Evolutionary conservation across 2,888 invertebrate genomes (phyloP).

Genomic region (Iselma pallidipennis): DNA sequence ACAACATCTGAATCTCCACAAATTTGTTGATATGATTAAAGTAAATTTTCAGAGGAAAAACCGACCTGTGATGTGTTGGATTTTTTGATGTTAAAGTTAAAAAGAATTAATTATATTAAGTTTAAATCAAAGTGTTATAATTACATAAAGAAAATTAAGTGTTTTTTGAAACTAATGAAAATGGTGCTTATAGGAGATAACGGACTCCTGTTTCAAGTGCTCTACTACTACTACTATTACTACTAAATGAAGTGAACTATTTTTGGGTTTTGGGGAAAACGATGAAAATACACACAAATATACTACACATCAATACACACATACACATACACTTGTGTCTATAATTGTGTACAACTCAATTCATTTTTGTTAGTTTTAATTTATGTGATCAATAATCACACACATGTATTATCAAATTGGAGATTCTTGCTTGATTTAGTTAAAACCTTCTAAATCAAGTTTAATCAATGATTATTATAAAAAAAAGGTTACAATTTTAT

Average conservation of each 20-base stretch:
- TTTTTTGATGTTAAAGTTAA: slow-evolving; percentile 6
- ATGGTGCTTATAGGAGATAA: slow-evolving; percentile 9
- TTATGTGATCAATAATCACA: not conserved
- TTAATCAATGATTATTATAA: not conserved
- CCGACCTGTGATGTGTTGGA: slow-evolving; percentile 14
- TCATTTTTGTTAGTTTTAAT: not conserved
- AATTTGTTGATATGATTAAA: slow-evolving; percentile 14
- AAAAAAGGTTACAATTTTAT: slow-evolving; percentile 13
- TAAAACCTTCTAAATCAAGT: slow-evolving; percentile 15
- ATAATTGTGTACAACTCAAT: not conserved
- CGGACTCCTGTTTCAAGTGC: slow-evolving; percentile 17
- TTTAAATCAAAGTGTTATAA: slow-evolving; percentile 14
- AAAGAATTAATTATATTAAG: slow-evolving; percentile 12
- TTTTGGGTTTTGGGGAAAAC: slow-evolving; percentile 16
- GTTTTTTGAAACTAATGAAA: slow-evolving; percentile 9
- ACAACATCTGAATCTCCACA: slow-evolving; percentile 22
- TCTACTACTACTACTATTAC: too few relatives aligned
- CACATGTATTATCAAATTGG: slow-evolving; percentile 6
- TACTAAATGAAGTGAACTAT: slow-evolving; percentile 13
- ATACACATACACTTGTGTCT: too few relatives aligned
- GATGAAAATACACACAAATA: not conserved
- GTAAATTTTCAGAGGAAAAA: not conserved
- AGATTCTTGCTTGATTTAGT: slow-evolving; percentile 18
- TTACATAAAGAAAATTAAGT: slow-evolving; percentile 5
- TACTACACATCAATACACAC: too few relatives aligned